phyloP scores from a whole-genome alignment of 2,888 invertebrate species.

The Andrena chrysosceles region DNA sequence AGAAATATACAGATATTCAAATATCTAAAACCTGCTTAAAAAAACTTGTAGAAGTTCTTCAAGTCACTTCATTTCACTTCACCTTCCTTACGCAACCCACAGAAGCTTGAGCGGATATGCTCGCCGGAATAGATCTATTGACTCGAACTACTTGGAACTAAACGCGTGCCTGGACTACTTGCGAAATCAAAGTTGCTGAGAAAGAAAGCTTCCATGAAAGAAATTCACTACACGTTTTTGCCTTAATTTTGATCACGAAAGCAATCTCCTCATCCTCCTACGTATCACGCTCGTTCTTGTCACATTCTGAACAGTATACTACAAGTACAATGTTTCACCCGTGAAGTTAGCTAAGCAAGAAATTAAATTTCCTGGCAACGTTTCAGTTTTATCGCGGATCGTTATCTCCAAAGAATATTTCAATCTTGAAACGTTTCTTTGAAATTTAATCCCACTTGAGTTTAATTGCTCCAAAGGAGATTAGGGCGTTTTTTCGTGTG shows the following conservation, averaged over 20 bases:
- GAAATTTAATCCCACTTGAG: conserved; percentile 32
- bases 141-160: neutral
- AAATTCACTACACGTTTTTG: neutral
- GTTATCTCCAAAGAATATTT: neutral
- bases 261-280: neutral
- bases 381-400: neutral
- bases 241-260: neutral
- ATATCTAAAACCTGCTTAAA: too few species aligned
- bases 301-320: too few species aligned
- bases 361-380: neutral
- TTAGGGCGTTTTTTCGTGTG: neutral
- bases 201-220: neutral
- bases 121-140: neutral
- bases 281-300: neutral
- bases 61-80: too few species aligned
- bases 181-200: neutral
- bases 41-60: too few species aligned
- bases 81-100: too few species aligned
- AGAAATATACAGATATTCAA: too few species aligned
- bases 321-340: neutral
- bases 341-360: neutral
- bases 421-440: neutral
- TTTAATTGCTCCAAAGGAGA: conserved; percentile 16
- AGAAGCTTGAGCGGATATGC: too few species aligned
- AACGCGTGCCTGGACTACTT: neutral